phyloP scores from a whole-genome alignment of 2,888 invertebrate genomes.

The Odontocolon sp. region DNA sequence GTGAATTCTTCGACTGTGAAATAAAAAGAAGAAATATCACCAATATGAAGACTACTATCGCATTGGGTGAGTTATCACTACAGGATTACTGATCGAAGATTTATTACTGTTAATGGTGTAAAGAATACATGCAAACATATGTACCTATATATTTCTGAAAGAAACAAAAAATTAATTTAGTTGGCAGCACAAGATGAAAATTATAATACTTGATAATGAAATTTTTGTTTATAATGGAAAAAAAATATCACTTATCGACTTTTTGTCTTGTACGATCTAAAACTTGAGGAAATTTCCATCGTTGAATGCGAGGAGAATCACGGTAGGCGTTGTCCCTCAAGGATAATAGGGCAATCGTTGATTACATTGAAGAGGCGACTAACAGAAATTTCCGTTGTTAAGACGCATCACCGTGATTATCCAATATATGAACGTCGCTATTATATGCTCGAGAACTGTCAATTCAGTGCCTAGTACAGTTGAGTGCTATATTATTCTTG shows the following conservation, averaged over 20 bases:
- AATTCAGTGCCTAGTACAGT: constrained; percentile 1
- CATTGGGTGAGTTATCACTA: constrained; percentile 60
- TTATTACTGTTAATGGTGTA: no score
- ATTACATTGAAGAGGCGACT: constrained; percentile 18
- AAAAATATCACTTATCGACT: not conserved
- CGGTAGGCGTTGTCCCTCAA: constrained; percentile 25
- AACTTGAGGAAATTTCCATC: constrained; percentile 13
- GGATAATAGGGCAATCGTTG: constrained; percentile 40
- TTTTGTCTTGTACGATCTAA: no score
- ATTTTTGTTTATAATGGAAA: no score
- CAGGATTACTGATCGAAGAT: no score
- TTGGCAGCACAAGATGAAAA: no score
- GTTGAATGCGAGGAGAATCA: constrained; percentile 7
- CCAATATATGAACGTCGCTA: constrained; percentile 37
- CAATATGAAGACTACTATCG: constrained; percentile 63
- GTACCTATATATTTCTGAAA: no score
- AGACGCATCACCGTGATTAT: constrained; percentile 50
- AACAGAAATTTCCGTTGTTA: constrained; percentile 42
- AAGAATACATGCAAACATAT: no score
- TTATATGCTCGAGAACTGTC: constrained; percentile 15
- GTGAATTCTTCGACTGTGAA: not conserved
- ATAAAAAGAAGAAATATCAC: not conserved
- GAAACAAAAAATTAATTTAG: no score
- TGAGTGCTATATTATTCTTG: constrained; percentile 6
- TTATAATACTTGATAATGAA: not conserved